Conservation (phyloP, 2,797 vertebrate genomes). For the Ctenopoma kingsleyae region DNA sequence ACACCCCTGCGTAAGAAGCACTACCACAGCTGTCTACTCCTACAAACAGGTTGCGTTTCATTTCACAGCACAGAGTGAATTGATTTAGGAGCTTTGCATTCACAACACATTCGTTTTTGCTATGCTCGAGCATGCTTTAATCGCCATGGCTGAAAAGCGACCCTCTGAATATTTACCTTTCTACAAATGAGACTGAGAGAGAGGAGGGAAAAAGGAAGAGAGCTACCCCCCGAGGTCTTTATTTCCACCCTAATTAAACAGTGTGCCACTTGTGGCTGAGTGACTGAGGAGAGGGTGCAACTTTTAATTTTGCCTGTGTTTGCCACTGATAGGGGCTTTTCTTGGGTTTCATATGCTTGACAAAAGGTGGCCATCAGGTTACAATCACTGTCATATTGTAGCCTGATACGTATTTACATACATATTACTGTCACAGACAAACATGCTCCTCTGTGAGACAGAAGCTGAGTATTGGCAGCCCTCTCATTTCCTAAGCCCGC, state of each 20-base stretch:
- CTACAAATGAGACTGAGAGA: constrained; percentile 56
- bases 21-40: constrained; percentile 70
- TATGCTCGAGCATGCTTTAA: constrained; percentile 65
- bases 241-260: constrained; percentile 77
- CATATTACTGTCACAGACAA: constrained; percentile 68
- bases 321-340: constrained; percentile 26
- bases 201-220: constrained; percentile 8
- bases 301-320: constrained; percentile 58
- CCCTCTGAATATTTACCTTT: constrained; percentile 78
- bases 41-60: constrained; percentile 74
- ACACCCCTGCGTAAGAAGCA: constrained; percentile 62
- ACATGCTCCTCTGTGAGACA: constrained; percentile 53
- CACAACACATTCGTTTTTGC: constrained; percentile 59
- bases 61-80: constrained; percentile 49
- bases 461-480: constrained; percentile 28
- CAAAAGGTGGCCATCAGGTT: constrained; percentile 70
- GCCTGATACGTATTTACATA: constrained; percentile 77
- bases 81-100: constrained; percentile 70
- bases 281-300: constrained; percentile 46
- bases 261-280: constrained; percentile 57
- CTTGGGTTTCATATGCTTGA: constrained; percentile 55
- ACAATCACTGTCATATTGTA: constrained; percentile 69
- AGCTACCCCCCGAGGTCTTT: constrained; percentile 52
- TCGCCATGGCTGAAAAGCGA: constrained; percentile 52
- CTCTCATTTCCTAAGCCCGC: constrained; percentile 77